Evolutionary conservation across 2,113 vertebrate species (phyloP).

Genomic region (Syngnathoides biaculeatus): DNA sequence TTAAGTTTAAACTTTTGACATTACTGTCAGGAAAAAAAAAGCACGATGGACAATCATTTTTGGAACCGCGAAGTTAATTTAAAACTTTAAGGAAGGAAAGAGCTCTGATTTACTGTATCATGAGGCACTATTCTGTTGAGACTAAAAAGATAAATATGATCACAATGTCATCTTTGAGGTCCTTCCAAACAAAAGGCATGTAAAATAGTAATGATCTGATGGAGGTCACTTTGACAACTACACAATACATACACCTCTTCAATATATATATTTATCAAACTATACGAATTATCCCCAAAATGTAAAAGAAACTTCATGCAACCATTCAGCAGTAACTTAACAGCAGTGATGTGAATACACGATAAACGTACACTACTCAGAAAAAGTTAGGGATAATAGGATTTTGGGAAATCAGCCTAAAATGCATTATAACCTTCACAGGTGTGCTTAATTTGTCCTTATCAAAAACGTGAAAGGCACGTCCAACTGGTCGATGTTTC

Average conservation of each 20-base stretch:
- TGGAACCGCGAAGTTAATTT: neutral
- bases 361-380: neutral
- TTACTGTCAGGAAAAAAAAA: neutral
- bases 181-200: neutral
- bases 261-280: neutral
- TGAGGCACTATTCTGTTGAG: neutral
- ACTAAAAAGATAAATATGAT: conserved; percentile 21
- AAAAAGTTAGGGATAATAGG: neutral
- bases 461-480: too few relatives aligned
- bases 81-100: neutral
- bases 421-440: too few relatives aligned
- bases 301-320: conserved; percentile 34
- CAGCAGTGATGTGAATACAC: conserved; percentile 23
- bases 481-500: too few relatives aligned
- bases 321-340: conserved; percentile 37
- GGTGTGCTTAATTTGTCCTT: too few relatives aligned
- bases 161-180: neutral
- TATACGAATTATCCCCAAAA: neutral
- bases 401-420: too few relatives aligned
- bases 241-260: neutral
- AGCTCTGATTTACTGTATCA: neutral
- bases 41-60: neutral
- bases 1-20: neutral
- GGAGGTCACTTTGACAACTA: conserved; percentile 36
- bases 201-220: conserved; percentile 13